Percentiles rank a stretch among this genome's conserved stretches.
These are phyloP conservation scores for Ips nitidus DNA, from an alignment of 1,140 invertebrate genomes.

Conservation along the genomic window DNA sequence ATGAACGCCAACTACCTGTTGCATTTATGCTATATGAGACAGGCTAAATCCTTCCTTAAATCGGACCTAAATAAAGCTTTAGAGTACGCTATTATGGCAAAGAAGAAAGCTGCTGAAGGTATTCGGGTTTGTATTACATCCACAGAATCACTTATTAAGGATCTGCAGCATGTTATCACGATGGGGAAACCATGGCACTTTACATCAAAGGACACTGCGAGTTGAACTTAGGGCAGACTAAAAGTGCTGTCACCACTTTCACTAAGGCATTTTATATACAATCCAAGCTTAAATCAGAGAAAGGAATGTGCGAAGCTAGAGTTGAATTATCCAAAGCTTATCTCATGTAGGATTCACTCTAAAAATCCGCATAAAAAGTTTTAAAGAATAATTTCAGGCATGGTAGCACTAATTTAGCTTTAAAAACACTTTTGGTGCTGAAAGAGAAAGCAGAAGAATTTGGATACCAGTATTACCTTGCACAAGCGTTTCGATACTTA, in stretches of 20 bases:
- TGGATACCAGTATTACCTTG: constrained; percentile 43
- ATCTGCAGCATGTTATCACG: constrained; percentile 50
- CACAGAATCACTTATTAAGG: not conserved
- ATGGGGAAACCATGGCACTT: constrained; percentile 54
- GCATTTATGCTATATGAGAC: constrained; percentile 53
- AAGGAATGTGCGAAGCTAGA: constrained; percentile 54
- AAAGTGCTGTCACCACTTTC: constrained; percentile 55
- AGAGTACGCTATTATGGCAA: constrained; percentile 54
- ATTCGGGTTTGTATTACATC: not conserved
- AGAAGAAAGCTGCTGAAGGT: constrained; percentile 57
- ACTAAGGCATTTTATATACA: constrained; percentile 54
- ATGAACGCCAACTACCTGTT: constrained; percentile 54
- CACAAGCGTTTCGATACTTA: constrained; percentile 45
- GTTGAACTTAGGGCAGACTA: constrained; percentile 52
- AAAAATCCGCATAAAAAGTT: not conserved
- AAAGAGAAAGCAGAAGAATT: constrained; percentile 42
- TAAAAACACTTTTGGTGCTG: constrained; percentile 40
- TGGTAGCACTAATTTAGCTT: constrained; percentile 38
- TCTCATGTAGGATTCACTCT: constrained; percentile 31
- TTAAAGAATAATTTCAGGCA: constrained; percentile 24
- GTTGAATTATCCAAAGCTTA: constrained; percentile 54
- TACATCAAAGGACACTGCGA: constrained; percentile 57
- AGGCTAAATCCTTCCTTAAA: constrained; percentile 46
- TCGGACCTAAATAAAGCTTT: constrained; percentile 53
- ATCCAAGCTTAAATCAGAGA: constrained; percentile 47